Base-by-base conservation (phyloP, 2,113 vertebrate species). In the Todiramphus saurophagus region DNA sequence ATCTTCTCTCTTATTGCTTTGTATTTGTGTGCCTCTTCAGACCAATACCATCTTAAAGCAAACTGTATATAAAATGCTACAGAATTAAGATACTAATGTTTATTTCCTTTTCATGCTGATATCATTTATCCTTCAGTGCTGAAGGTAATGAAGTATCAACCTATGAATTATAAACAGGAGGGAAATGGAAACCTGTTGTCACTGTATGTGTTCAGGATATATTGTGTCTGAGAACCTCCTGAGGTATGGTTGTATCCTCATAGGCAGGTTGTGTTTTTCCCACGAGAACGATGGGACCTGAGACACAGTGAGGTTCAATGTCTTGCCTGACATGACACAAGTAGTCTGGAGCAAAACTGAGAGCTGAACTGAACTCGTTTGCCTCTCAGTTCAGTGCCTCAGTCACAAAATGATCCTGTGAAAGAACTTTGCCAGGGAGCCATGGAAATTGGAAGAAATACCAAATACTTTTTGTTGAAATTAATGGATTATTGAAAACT, bases 31-130 rank as follows among this genome's bases (percentile, higher is more conserved):
- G 59, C 25, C 37, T 85, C 35, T 94, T 86, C 13, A 86, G 37
- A 68, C 25, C 37, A 43, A 13, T 2, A 35, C 7, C n/a, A n/a
- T 16, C 81, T 67, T 75, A n/a, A 51, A 89, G 39, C 8, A 79
- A 83, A 44, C 33, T 0, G 0, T 13, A n/a, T 67, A 18, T 24
- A 16, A 87, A 89, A 43, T 6, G 17, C 13, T 37, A 10, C 59
- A 58, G 72, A 69, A 80, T 63, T 14, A 69, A 59, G 56, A 51
- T 7, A 11, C 41, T 87, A 50, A 66, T 60, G 43, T 46, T 87
- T 37, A 35, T 85, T 79, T 91, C 72, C 35, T 46, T 66, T 73
- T 80, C 0, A 1, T n/a, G 60, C 51, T 55, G 70, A 44, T 77
- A 35, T 39, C 59, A 93, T 43, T 89, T 46, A 43, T 55, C 55